Evolutionary conservation across 2,888 invertebrate genomes (phyloP), one percentile per base, ranked within the genome.

Genomic region (Polyommatus iphigenia): DNA sequence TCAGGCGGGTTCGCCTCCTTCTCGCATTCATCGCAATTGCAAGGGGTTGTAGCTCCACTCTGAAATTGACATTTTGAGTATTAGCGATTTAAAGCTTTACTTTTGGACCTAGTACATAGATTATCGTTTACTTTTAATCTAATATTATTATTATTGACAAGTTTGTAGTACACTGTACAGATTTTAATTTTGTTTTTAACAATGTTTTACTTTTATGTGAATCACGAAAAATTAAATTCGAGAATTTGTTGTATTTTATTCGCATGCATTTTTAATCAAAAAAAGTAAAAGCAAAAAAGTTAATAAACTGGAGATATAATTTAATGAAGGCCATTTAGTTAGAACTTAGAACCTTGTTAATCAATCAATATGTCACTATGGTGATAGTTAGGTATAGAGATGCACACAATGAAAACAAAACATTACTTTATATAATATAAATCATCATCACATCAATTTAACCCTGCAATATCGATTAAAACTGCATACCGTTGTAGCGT

Each of bases 11-110:
- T 81, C 32, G 82, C 83, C 80, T 89, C 89, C 80, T 85, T 85
- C 83, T 89, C 88, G 83, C 94, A 94, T 82, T 92, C 93, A 80
- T 92, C 91, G 85, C 94, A 94, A 81, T 89, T 89, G 86, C 94
- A 94, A 79, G 93, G 91, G 79, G 93, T 90, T 78, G 89, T 92
- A 77, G 88, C 87, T 83, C 90, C 91, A 83, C 93, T 94, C 94
- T 94, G 93, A 76, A 93, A 91, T 76, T 77, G 83, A 82, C 20
- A 41, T 18, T 67, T 67, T 15, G 67, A 67, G 29, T 67, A 67
- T 67, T 15, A 67, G 29, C 29, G 6, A 67, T 67, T 67, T 67
- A 15, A 67, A 15, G 29, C 20, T 29, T 29, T 29, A 67, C 24
- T 10, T 24, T 62, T n/a, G 62, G 10, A 62, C 20, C 4, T 24